A percentile compares a stretch with the other conserved stretches of the same genome.
These are phyloP conservation scores for Eupithecia centaureata DNA, from an alignment of 2,888 invertebrate species.

Conservation along the genomic window DNA sequence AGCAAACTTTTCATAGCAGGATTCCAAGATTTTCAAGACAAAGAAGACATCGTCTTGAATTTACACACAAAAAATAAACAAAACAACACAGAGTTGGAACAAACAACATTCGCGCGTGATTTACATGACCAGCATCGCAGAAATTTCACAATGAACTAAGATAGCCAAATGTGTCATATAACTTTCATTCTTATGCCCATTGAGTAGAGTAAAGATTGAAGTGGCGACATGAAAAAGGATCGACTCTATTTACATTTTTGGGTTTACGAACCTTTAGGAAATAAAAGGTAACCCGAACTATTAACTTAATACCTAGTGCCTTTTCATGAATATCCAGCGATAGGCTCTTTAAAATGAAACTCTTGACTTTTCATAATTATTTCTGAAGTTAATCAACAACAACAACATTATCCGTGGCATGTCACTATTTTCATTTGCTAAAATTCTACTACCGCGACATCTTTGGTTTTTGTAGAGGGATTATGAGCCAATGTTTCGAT, in stretches of 20 bases:
- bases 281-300: neutral
- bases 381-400: neutral
- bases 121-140: slow-evolving; percentile 60
- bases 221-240: neutral
- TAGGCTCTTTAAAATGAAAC: neutral
- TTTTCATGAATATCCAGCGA: neutral
- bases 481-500: no score
- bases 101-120: slow-evolving; percentile 56
- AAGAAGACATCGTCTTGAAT: slow-evolving; percentile 20
- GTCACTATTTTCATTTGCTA: no score
- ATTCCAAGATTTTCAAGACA: slow-evolving; percentile 9
- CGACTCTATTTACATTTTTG: slow-evolving; percentile 3
- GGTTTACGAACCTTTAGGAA: slow-evolving; percentile 5
- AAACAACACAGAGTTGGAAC: slow-evolving; percentile 37
- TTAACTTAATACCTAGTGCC: neutral
- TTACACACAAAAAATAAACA: slow-evolving; percentile 24
- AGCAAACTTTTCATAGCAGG: neutral
- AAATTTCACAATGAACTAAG: slow-evolving; percentile 45
- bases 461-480: no score
- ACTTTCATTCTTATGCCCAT: slow-evolving; percentile 12
- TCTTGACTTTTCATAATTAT: neutral
- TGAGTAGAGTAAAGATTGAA: slow-evolving; percentile 3
- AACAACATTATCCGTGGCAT: no score
- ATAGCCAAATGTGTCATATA: slow-evolving; percentile 18
- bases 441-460: no score